Percentiles rank a stretch among this genome's conserved stretches.
Conservation (phyloP, 2,113 vertebrate genomes). For the Nannospalax galili region DNA sequence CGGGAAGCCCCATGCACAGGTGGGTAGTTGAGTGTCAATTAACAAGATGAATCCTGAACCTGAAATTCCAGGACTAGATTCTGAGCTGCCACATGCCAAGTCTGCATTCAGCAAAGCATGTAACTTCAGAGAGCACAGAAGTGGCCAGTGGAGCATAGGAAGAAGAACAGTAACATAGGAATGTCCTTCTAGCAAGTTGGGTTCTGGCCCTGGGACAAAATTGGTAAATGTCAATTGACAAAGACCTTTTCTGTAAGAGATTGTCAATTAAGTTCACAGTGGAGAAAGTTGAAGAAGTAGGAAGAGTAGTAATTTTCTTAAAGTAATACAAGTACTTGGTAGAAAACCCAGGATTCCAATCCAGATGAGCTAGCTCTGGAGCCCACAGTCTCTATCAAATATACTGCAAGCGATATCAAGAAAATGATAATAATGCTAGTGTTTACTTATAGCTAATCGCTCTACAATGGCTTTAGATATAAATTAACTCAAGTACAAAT, state of each 20-base stretch:
- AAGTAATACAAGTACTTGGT: neutral
- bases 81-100: neutral
- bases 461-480: neutral
- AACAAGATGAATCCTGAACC: rapidly evolving
- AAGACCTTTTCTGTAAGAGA: neutral
- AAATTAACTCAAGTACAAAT: neutral
- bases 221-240: neutral
- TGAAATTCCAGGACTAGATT: neutral
- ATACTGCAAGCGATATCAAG: neutral
- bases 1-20: rapidly evolving
- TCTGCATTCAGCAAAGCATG: rapidly evolving
- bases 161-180: neutral
- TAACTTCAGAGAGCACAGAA: neutral
- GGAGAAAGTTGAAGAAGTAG: neutral
- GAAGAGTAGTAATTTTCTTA: too few relatives aligned
- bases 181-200: neutral
- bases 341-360: neutral
- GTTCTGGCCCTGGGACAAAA: neutral
- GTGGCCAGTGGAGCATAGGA: neutral
- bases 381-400: neutral
- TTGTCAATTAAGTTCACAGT: neutral
- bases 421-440: neutral
- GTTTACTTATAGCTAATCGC: neutral
- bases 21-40: rapidly evolving
- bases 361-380: neutral